phyloP scores from a whole-genome alignment of 1,140 invertebrate species.

The Dreissena polymorpha region DNA sequence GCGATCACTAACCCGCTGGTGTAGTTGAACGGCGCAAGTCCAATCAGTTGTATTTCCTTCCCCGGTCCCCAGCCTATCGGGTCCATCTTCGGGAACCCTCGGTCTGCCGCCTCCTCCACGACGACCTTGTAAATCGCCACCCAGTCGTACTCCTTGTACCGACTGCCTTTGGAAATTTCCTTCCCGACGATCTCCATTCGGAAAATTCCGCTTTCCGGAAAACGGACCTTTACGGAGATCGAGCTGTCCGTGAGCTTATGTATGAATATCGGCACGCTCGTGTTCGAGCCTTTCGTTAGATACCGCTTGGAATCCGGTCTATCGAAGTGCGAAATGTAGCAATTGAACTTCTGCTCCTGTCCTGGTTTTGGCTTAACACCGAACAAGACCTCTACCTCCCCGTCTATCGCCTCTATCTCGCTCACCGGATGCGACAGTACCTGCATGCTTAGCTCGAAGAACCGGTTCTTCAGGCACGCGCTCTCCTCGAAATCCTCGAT shows the following conservation, averaged over 20 bases:
- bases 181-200: conserved; percentile 64
- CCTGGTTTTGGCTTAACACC: conserved; percentile 53
- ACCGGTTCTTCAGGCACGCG: conserved; percentile 62
- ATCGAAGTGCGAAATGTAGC: conserved; percentile 61
- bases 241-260: conserved; percentile 57
- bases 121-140: conserved; percentile 62
- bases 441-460: conserved; percentile 63
- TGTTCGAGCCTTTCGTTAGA: conserved; percentile 52
- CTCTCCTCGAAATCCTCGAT: conserved; percentile 59
- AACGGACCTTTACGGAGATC: conserved; percentile 59
- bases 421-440: conserved; percentile 57
- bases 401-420: conserved; percentile 53
- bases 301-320: conserved; percentile 47
- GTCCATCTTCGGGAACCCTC: conserved; percentile 58
- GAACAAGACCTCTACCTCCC: conserved; percentile 59
- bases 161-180: conserved; percentile 12
- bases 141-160: conserved; percentile 64
- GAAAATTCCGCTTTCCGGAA: conserved; percentile 59
- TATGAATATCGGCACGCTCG: conserved; percentile 62
- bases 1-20: conserved; percentile 58
- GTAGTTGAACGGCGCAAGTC: conserved; percentile 58
- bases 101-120: conserved; percentile 54
- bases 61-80: conserved; percentile 64
- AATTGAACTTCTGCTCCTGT: conserved; percentile 55
- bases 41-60: conserved; percentile 38